Base-by-base conservation (phyloP, 1,140 invertebrate genomes). In the Aphaenogaster floridana region DNA sequence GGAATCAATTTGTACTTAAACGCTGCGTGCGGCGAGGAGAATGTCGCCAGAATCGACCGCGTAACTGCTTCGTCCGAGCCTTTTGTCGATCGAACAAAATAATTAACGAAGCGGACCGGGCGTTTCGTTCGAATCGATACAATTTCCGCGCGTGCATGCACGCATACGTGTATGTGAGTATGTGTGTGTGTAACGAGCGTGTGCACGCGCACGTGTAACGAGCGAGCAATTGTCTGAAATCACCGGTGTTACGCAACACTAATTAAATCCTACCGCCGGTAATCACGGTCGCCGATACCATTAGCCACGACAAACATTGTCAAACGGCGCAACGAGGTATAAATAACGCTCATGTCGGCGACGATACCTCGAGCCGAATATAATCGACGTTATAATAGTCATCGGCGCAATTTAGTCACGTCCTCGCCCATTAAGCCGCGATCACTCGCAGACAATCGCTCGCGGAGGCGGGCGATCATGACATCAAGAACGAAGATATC, bases 21-120 rank as follows among this genome's bases (percentile, higher is more conserved):
- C 36, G 74, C 57, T 78, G 15, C 54, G 79, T 34, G 48, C 28
- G 83, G 15, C 50, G n/a, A 86, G 45, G 39, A 79, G 34, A 50
- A 78, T 52, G 83, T 85, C 57, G 83, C 45, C 59, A 28, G 74
- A 79, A 86, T 86, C 83, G 83, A 64, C 59, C 83, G 59, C 57
- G 54, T 76, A 76, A 74, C 71, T 52, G 42, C 45, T 36, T 63
- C 45, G 69, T 42, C 45, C 69, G 15, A 79, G 36, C 15, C 66
- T 71, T 88, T 90, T 77, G 89, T 90, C 89, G 89, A 88, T 85
- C 81, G 61, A 64, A 59, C 89, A 36, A 90, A 90, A 90, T 90
- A 90, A 90, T 90, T 90, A 90, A 90, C 87, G 89, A 61, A 11
- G 59, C 39, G 54, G 68, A 50, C 74, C 68, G 36, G 71, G 54